Conservation (phyloP, 2,113 vertebrate species). For the Rhinogobius similis region DNA sequence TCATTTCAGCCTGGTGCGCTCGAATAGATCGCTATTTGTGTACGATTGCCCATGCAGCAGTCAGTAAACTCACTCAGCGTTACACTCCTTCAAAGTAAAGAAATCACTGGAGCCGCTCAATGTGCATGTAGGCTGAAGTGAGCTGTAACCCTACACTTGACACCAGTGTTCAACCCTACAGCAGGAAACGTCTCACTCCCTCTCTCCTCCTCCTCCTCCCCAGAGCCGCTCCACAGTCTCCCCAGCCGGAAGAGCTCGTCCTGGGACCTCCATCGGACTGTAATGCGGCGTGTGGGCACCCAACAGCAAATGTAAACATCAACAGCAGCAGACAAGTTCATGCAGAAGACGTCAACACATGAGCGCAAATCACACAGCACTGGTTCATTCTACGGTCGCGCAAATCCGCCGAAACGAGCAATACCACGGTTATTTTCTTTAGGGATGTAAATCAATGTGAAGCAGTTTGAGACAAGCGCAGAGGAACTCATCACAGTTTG, state of each 20-base stretch:
- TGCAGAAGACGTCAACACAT: conserved; percentile 24
- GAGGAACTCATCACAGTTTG: too few species aligned
- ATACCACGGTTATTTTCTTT: neutral
- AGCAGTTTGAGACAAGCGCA: too few species aligned
- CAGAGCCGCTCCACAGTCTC: conserved; percentile 30
- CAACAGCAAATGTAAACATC: conserved; percentile 40
- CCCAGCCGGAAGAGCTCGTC: conserved; percentile 44
- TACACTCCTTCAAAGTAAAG: neutral
- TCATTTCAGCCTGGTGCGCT: neutral
- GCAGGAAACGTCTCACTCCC: conserved; percentile 57
- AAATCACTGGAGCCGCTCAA: conserved; percentile 23
- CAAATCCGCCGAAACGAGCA: neutral
- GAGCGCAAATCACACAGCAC: neutral
- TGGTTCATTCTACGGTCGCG: neutral
- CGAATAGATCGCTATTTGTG: neutral
- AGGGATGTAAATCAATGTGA: too few species aligned
- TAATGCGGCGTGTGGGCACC: conserved; percentile 37
- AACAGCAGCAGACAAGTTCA: conserved; percentile 47
- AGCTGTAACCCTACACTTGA: conserved; percentile 70
- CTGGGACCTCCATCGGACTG: conserved; percentile 51
- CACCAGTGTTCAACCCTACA: conserved; percentile 64
- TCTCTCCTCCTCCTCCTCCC: conserved; percentile 1
- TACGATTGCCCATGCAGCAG: neutral
- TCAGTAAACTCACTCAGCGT: neutral
- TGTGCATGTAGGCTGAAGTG: conserved; percentile 25